Conservation (phyloP, 1,140 invertebrate genomes). For the Cyclina sinensis region DNA sequence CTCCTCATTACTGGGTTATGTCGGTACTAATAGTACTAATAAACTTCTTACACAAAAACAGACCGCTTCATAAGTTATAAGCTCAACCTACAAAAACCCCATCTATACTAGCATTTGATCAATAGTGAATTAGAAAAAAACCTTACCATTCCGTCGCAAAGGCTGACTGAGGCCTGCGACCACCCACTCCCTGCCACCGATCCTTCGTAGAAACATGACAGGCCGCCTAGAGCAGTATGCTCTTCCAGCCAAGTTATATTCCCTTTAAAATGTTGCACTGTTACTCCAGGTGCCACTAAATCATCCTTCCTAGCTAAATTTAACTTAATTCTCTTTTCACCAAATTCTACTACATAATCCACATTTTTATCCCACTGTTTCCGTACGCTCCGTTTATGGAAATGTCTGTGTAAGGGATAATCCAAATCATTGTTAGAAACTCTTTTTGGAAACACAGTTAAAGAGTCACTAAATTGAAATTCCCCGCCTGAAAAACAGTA, state of each 20-base stretch:
- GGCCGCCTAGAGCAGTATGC: not conserved
- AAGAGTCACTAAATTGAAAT: constrained; percentile 37
- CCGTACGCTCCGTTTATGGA: constrained; percentile 62
- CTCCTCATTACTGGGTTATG: no score
- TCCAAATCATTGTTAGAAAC: constrained; percentile 16
- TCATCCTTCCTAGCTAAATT: constrained; percentile 50
- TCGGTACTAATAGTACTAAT: no score
- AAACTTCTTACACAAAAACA: no score
- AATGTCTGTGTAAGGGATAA: constrained; percentile 18
- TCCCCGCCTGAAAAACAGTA: constrained; percentile 23
- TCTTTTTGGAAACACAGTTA: constrained; percentile 59
- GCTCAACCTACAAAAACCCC: no score
- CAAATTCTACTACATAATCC: constrained; percentile 58
- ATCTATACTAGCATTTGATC: no score
- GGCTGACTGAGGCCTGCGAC: constrained; percentile 48
- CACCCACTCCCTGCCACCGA: constrained; percentile 4
- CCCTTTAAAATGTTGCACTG: constrained; percentile 62
- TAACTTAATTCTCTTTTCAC: constrained; percentile 53
- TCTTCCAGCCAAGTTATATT: constrained; percentile 60
- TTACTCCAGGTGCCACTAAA: constrained; percentile 31
- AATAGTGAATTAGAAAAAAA: not conserved
- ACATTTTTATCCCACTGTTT: constrained; percentile 55
- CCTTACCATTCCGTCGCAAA: constrained; percentile 68
- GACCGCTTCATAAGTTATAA: no score
- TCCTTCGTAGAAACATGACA: constrained; percentile 61